These are phyloP conservation scores for Dreissena rostriformis DNA, from an alignment of 1,140 invertebrate genomes.

Conservation along the genomic window DNA sequence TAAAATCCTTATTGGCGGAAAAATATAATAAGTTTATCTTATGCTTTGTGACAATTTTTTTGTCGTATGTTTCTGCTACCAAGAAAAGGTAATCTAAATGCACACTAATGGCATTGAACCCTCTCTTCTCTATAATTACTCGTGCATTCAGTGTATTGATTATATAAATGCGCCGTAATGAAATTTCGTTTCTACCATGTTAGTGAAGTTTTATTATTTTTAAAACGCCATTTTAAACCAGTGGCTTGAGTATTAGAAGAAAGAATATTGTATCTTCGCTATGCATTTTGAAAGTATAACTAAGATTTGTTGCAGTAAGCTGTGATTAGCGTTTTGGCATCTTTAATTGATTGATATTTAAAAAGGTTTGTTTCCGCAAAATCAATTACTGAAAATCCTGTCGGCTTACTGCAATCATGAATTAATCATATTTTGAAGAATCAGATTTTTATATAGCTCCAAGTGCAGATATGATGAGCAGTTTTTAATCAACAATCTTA, in stretches of 20 bases:
- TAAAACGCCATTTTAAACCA: slow-evolving; percentile 12
- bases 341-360: not conserved
- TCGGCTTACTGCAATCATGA: not conserved
- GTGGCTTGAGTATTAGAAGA: not conserved
- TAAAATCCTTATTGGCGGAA: slow-evolving; percentile 9
- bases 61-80: not conserved
- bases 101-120: not conserved
- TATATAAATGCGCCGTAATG: not conserved
- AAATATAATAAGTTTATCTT: not conserved
- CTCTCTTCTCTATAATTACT: not conserved
- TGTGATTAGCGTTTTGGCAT: not conserved
- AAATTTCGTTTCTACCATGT: slow-evolving; percentile 5
- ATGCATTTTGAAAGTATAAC: slow-evolving; percentile 4
- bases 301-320: not conserved
- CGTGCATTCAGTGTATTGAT: not conserved
- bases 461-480: not conserved
- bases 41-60: not conserved
- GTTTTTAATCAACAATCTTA: not conserved
- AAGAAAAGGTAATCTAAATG: slow-evolving; percentile 20
- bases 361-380: not conserved
- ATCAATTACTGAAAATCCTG: not conserved
- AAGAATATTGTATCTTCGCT: not conserved
- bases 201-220: not conserved
- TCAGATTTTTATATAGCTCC: not conserved
- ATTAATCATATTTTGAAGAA: not conserved